These are phyloP conservation scores for Calidris pugnax DNA, from an alignment of 2,113 vertebrate genomes.

Conservation along the genomic window DNA sequence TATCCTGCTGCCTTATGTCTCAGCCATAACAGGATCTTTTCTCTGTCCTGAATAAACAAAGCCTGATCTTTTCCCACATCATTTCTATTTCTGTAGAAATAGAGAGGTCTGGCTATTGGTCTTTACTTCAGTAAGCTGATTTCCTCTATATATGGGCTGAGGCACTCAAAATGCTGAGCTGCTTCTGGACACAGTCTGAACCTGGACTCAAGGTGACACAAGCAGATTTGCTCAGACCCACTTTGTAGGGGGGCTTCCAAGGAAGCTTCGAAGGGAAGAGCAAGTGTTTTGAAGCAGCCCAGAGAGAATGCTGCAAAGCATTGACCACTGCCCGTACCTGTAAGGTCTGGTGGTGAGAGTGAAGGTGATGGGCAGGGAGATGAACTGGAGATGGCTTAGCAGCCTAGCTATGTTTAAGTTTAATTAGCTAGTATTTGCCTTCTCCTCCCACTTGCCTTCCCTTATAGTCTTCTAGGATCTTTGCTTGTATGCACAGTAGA, in stretches of 20 bases:
- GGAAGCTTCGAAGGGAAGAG: neutral
- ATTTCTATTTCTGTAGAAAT: constrained; percentile 28
- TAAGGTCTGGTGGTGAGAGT: neutral
- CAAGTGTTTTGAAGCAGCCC: neutral
- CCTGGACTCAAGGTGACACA: neutral
- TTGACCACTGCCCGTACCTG: fast-evolving
- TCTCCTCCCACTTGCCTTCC: neutral
- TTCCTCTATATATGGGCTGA: neutral
- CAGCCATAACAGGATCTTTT: constrained; percentile 29
- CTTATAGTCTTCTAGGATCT: neutral
- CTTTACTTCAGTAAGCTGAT: neutral
- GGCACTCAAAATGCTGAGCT: neutral
- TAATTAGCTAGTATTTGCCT: neutral
- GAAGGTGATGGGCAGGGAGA: neutral
- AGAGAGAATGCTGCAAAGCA: neutral
- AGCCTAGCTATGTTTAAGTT: neutral
- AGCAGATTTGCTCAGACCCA: neutral
- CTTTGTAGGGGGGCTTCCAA: neutral
- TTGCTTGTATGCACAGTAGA: neutral
- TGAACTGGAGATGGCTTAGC: neutral
- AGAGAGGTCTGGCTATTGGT: neutral
- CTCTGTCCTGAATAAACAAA: constrained; percentile 38
- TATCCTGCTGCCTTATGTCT: constrained; percentile 27
- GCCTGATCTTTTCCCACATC: constrained; percentile 27
- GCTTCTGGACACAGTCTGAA: neutral